A percentile compares a stretch with the other conserved stretches of the same genome.
Evolutionary conservation across 2,113 vertebrate genomes (phyloP).

Genomic region (Hypocryptadius cinnamomeus): DNA sequence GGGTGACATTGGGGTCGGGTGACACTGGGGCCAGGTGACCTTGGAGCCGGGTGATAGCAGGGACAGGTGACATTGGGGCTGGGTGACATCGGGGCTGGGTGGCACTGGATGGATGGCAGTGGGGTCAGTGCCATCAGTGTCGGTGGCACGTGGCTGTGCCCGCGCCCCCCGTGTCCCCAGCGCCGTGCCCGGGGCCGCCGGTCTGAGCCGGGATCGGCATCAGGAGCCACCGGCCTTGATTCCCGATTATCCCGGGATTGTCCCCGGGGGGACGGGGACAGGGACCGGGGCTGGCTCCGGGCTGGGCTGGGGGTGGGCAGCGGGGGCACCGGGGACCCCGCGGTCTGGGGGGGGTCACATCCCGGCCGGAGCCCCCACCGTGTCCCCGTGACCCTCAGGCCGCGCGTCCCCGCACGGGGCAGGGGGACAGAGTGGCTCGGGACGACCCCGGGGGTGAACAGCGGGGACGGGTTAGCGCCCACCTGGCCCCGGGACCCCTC

Average conservation of each 20-base stretch:
- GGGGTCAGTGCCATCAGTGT: neutral
- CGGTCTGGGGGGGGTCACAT: neutral
- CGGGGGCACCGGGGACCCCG: neutral
- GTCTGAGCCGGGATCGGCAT: neutral
- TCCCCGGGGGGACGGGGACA: neutral
- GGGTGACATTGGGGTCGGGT: rapidly evolving
- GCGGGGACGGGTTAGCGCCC: neutral
- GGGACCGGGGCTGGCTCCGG: neutral
- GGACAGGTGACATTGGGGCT: neutral
- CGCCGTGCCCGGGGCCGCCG: neutral
- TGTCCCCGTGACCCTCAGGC: too few species aligned
- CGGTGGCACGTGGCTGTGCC: neutral
- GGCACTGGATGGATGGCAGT: neutral
- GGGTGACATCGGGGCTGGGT: too few species aligned
- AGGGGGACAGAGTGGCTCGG: neutral
- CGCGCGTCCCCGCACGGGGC: rapidly evolving
- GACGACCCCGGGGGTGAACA: neutral
- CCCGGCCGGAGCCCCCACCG: neutral
- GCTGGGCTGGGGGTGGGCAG: too few species aligned
- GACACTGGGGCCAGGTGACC: rapidly evolving
- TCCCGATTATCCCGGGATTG: neutral
- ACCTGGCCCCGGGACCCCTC: neutral
- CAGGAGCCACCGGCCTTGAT: neutral
- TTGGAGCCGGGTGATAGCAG: rapidly evolving
- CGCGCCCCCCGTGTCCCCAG: neutral